Conservation (phyloP, 2,113 vertebrate genomes). For the Pituophis catenifer region DNA sequence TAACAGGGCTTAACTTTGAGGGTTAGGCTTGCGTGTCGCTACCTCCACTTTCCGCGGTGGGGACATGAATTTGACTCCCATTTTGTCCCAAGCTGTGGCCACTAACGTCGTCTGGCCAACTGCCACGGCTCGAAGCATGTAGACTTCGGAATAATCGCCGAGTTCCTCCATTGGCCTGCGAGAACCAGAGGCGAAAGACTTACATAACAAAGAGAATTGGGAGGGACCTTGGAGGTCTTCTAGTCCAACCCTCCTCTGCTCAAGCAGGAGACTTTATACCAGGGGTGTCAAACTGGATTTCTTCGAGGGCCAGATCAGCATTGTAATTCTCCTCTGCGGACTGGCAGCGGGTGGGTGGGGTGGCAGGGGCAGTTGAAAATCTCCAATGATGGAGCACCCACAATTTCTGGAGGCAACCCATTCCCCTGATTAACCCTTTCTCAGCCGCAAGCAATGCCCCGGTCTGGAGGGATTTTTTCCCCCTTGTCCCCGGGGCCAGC, state of each 20-base stretch:
- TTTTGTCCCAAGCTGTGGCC: constrained; percentile 60
- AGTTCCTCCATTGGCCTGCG: constrained; percentile 56
- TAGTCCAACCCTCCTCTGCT: neutral
- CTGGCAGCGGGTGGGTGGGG: no score
- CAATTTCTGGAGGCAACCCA: neutral
- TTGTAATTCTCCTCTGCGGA: no score
- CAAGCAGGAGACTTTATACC: neutral
- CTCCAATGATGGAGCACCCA: neutral
- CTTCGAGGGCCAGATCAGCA: no score
- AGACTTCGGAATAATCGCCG: constrained; percentile 61
- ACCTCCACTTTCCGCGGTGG: constrained; percentile 64
- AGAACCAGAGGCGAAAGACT: neutral
- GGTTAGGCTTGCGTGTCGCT: neutral
- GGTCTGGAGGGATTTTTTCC: neutral
- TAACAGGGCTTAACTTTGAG: neutral
- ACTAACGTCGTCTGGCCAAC: constrained; percentile 68
- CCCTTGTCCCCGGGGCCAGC: no score
- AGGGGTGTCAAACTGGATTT: no score
- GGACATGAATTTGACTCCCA: constrained; percentile 62
- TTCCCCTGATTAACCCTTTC: neutral
- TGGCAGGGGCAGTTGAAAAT: no score
- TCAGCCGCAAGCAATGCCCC: neutral
- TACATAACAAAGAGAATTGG: neutral
- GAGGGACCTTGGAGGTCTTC: neutral
- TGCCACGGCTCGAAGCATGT: constrained; percentile 56